These are phyloP conservation scores for Campoplex capitator DNA, from an alignment of 2,888 invertebrate genomes.

Conservation along the genomic window DNA sequence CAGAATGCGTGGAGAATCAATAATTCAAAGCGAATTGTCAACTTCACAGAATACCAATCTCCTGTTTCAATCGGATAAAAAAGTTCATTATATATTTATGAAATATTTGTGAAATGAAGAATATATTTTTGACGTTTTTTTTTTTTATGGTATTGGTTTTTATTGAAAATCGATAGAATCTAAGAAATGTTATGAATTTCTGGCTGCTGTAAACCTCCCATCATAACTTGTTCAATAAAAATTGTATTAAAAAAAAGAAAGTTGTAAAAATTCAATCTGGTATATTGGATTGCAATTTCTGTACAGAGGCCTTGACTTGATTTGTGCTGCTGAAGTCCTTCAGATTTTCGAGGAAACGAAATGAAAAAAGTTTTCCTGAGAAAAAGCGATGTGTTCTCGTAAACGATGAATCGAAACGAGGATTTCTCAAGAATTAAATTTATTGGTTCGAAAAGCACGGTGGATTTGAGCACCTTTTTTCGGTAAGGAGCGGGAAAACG, in stretches of 20 bases:
- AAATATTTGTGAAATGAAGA: background rate
- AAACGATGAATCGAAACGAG: conserved; percentile 11
- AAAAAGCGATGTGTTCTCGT: background rate
- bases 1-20: background rate
- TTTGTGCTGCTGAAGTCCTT: background rate
- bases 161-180: background rate
- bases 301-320: background rate
- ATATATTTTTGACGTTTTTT: background rate
- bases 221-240: background rate
- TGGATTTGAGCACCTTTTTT: conserved; percentile 31
- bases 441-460: conserved; percentile 46
- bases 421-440: conserved; percentile 45
- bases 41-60: background rate
- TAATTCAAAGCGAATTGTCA: background rate
- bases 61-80: background rate
- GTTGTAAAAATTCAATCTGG: background rate
- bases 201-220: background rate
- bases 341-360: background rate
- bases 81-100: background rate
- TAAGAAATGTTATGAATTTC: conserved; percentile 14
- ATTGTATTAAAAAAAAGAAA: background rate
- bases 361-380: background rate
- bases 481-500: background rate
- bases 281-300: background rate
- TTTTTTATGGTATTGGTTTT: background rate